Base-by-base conservation (phyloP, 2,888 invertebrate species). In the Rugalucina vietnamica region DNA sequence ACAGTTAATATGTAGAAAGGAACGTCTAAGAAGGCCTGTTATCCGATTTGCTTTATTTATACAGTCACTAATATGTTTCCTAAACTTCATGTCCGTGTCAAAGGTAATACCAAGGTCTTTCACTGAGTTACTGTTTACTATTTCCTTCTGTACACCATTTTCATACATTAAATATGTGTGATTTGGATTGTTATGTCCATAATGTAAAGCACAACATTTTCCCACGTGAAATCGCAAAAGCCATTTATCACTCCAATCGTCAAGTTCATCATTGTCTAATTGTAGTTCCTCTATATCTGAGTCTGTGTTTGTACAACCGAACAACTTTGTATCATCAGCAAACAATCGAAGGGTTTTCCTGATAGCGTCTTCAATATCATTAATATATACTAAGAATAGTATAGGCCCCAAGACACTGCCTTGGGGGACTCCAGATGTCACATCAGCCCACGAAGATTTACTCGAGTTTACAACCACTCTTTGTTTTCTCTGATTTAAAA, bases 391-490 rank as follows among this genome's bases (percentile, higher is more conserved):
- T 5, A 81, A 24, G 54, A 79, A 85, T 12, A 81, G 18, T 24
- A 43, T 49, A 0, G 78, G 83, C 27, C 82, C 82, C 37, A 86
- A 32, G 24, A 84, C 82, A 27, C 77, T 81, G 1, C 86, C 86
- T 39, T 86, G 86, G 1, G 84, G 84, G 2, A 86, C 79, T 27
- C 86, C 86, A 43, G 77, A 79, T 36, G 69, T 78, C 0, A 86
- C 79, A 32, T 69, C 39, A n/a, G 72, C n/a, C 81, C 81, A 82
- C 18, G 43, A 32, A 2, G 86, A 86, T 5, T 43, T 24, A 29
- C 24, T 14, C 5, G 18, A 21, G 54, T 78, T 81, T 8, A 86
- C 72, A 29, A 70, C 37, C 21, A 83, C 81, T 39, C 73, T 21
- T 39, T 86, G 84, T 73, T 57, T 34, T 4, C 82, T 37, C 12